Evolutionary conservation across 2,888 invertebrate genomes (phyloP), one percentile per base, ranked within the genome.

Genomic region (Bembecia ichneumoniformis): DNA sequence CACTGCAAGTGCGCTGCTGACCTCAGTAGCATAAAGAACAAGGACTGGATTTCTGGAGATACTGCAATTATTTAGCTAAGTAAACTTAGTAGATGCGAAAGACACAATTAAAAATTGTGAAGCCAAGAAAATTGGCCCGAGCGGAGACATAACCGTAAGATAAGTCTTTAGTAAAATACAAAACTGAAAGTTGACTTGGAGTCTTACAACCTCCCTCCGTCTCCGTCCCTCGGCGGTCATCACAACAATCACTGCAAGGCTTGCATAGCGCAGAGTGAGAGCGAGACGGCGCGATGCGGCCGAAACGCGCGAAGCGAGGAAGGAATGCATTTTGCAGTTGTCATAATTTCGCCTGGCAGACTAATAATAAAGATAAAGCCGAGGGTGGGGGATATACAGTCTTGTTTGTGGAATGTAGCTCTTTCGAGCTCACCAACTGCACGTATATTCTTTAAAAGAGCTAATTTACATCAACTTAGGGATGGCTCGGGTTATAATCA

Each of bases 301-400:
- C 45, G 40, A 43, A 28, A 46, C 11, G n/a, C n/a, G 47, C n/a
- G n/a, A 11, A 35, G 35, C 10, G 3, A 15, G 36, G 35, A 35
- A 14, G 16, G 35, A 53, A 43, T 51, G 56, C 64, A 77, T 82
- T 79, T 81, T 87, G 87, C 87, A 87, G 88, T 88, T 81, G 88
- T 88, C 88, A 88, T 88, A 88, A 88, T 87, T 89, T 88, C 79
- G 79, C 82, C 78, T 79, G 76, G 82, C 81, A 81, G 87, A 87
- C 84, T 84, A 81, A 87, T 86, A 87, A 84, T 82, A 84, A 82
- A 87, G 87, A 87, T 87, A 87, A 86, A 81, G 69, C 73, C 59
- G 71, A 69, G 67, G 68, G 60, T 14, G 44, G 40, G 14, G 40
- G 40, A 13, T 40, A 40, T 40, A 40, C 40, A 13, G 40, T 40